Conservation (phyloP, 1,140 invertebrate genomes). For the Rhagoletis zephyria region DNA sequence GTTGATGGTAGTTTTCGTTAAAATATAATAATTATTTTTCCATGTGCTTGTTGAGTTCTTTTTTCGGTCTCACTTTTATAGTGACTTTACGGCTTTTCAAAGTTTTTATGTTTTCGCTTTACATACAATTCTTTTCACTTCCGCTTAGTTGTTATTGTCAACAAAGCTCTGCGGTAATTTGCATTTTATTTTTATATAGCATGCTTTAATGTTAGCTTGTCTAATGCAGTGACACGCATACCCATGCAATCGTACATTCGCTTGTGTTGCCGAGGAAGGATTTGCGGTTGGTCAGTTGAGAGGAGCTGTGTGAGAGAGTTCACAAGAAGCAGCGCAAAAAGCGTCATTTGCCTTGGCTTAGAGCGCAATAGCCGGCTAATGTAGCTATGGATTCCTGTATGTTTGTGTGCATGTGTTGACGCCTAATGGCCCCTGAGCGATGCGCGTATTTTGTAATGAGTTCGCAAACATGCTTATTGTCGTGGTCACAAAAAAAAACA, state of each 20-base stretch:
- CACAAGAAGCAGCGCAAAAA: neutral
- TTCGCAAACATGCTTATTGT: neutral
- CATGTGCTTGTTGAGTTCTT: neutral
- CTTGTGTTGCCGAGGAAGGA: too few species aligned
- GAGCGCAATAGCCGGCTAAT: conserved; percentile 6
- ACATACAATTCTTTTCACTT: neutral
- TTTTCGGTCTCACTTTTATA: too few species aligned
- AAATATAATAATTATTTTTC: neutral
- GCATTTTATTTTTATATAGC: conserved; percentile 35
- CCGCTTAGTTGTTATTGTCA: conserved; percentile 30
- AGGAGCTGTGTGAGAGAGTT: neutral
- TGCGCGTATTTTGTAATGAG: neutral
- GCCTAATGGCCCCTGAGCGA: conserved; percentile 13
- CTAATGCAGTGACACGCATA: neutral
- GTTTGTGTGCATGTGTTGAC: neutral
- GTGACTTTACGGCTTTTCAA: neutral
- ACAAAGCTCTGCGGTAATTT: conserved; percentile 24
- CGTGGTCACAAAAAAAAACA: neutral
- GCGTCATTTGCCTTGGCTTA: conserved; percentile 24
- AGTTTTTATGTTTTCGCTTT: neutral
- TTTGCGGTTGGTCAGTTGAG: conserved; percentile 23
- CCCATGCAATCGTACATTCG: neutral
- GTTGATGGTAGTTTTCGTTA: neutral
- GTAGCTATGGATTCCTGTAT: neutral
- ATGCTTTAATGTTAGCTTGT: conserved; percentile 7